Evolutionary conservation across 2,797 vertebrate genomes (phyloP), one percentile per base, ranked within the genome.

Genomic region (Pseudochromis fuscus): DNA sequence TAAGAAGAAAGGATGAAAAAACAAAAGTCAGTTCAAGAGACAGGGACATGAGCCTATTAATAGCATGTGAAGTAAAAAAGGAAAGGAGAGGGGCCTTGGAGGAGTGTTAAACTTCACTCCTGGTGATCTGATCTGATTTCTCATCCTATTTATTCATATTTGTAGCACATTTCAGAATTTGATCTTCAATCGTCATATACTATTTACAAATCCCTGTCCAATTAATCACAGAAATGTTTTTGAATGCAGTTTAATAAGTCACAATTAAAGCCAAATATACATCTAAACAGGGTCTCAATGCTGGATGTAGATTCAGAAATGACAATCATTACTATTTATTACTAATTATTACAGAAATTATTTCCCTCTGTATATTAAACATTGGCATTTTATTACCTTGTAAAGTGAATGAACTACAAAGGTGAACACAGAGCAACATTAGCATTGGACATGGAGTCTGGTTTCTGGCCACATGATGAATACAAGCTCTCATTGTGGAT

Each of bases 101-200:
- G 9, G 2, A 7, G 38, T 33, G 31, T 67, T 33, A 56, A n/a
- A 42, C 16, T 12, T 72, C 40, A 40, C 3, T 44, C 24, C 24
- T 56, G 48, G 45, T 53, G 31, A 23, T 51, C 18, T 30, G 5
- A 38, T 24, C 25, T 11, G 30, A 50, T 55, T 31, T 55, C 19
- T 37, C 11, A 19, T 63, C 16, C 59, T 19, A 44, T 64, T 42
- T 33, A 50, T 18, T 24, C 5, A 64, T 25, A 37, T 59, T 44
- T 21, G n/a, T 27, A 48, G 51, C 7, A 30, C 15, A 18, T 59
- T 45, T 64, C 4, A 19, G 25, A 56, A 53, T 51, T 4, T 23
- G 25, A 16, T 61, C 2, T 37, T 74, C 23, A 27, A 19, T 50
- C 51, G 25, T 25, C 3, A 2, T 31, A 10, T 24, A 27, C 7